Base-by-base conservation (phyloP, 2,888 invertebrate species). In the Scaptodrosophila latifasciaeformis region DNA sequence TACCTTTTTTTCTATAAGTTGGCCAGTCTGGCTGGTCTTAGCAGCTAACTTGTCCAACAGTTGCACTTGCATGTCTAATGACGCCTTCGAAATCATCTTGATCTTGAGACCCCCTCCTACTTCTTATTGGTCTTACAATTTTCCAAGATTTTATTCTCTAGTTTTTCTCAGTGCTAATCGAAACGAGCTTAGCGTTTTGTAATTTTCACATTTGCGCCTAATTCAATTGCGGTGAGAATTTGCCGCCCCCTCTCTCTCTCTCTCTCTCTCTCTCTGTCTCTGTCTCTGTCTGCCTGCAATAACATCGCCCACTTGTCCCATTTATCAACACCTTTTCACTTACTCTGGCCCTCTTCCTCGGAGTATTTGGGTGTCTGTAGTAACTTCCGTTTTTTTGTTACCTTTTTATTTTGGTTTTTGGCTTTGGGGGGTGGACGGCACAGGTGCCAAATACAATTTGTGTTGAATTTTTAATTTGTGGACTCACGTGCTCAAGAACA, bases 391-490 rank as follows among this genome's bases (percentile, higher is more conserved):
- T 19, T 13, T 60, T 49, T 24, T 21, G 42, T 13, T n/a, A n/a
- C n/a, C n/a, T n/a, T n/a, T n/a, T n/a, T n/a, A n/a, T n/a, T n/a
- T n/a, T n/a, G n/a, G n/a, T n/a, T n/a, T n/a, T n/a, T n/a, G n/a
- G n/a, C n/a, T n/a, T n/a, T n/a, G n/a, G n/a, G n/a, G n/a, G n/a
- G n/a, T n/a, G n/a, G 19, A 17, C 27, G 37, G 47, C 58, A 55
- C 66, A 74, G 80, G 80, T 74, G 80, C 78, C 80, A 74, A 69
- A 69, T 70, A 75, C 75, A 78, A 78, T 80, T 80, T 75, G 78
- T 80, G 81, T 75, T 80, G 78, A 70, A 80, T 77, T 80, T 77
- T 78, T 67, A 80, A 80, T 80, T 70, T 61, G 49, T 63, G 67
- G 62, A 46, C 54, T 12, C 43, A 6, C 49, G 29, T 5, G 34